Evolutionary conservation across 2,888 invertebrate genomes (phyloP), one percentile per base, ranked within the genome.

Genomic region (Amphipyra berbera): DNA sequence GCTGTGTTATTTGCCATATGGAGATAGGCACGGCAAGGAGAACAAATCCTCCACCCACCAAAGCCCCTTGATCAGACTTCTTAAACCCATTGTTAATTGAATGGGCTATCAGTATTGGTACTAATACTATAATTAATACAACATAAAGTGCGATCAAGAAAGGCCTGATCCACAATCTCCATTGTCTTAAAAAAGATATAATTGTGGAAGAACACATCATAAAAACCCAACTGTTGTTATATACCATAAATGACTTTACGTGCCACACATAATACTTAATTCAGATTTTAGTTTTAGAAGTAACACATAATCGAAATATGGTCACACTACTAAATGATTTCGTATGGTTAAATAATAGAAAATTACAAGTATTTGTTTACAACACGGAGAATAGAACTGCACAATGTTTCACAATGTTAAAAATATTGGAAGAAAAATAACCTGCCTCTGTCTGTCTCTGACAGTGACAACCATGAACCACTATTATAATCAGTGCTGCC

Each of bases 1-100:
- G 99, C 89, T 98, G 98, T 47, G 97, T 97, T 82, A 99, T 99
- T 92, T 98, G 98, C 97, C 98, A 99, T 81, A 99, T 96, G 46
- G 99, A 98, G 70, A 99, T 97, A 0, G 99, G 99, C 50, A 99
- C 95, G 0, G 99, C 98, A 61, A 98, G 95, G 72, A 98, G 95
- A 21, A 98, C 98, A 93, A 99, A 99, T n/a, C 98, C 96, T 5
- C 98, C 98, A 8, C 97, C 98, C 61, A 98, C 96, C 73, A 98
- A 94, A 59, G 97, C 96, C 80, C 97, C 97, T 89, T 98, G 97
- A 83, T 98, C 97, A 73, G 97, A 96, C 79, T 97, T 96, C 49
- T 96, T 96, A 78, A 98, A 97, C 6, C 97, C 97, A 95, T 97
- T 97, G 83, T 96, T 95, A 64, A 98, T 95, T 0, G 98, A 97